These are phyloP conservation scores for Axis porcinus DNA, from an alignment of 2,113 vertebrate species.

Conservation along the genomic window DNA sequence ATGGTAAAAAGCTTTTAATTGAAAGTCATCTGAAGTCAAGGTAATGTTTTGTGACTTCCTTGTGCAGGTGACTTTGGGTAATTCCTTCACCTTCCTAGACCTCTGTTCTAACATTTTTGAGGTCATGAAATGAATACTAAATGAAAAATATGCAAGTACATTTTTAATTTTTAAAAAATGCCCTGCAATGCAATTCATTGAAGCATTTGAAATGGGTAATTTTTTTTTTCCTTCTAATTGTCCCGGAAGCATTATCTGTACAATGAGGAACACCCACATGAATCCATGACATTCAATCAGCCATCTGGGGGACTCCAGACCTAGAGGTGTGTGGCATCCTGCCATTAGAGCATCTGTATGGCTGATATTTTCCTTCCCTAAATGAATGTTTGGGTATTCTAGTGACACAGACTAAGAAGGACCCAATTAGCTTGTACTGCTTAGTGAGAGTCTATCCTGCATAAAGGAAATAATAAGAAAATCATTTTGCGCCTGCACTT, in stretches of 20 bases:
- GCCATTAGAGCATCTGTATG: not conserved
- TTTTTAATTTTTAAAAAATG: not conserved
- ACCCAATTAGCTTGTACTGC: conserved; percentile 9
- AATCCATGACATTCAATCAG: not conserved
- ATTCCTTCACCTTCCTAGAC: not conserved
- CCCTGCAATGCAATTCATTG: not conserved
- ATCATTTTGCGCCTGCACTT: conserved; percentile 25
- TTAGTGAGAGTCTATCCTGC: conserved; percentile 11
- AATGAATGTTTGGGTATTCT: not conserved
- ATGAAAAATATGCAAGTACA: not conserved
- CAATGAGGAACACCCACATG: not conserved
- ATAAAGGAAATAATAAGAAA: conserved; percentile 59
- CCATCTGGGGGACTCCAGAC: not conserved
- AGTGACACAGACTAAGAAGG: not conserved
- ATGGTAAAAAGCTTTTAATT: not conserved
- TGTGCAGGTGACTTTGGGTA: not conserved
- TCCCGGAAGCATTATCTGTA: not conserved
- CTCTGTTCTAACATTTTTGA: not conserved
- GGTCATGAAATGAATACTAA: not conserved
- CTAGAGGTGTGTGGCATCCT: not conserved
- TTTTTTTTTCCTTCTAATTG: not conserved
- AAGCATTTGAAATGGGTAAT: not conserved
- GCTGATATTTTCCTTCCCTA: not conserved
- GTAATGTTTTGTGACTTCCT: not conserved
- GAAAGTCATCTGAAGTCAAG: not conserved